These are phyloP conservation scores for Branchellion lobata DNA, from an alignment of 2,888 invertebrate genomes.

Conservation along the genomic window DNA sequence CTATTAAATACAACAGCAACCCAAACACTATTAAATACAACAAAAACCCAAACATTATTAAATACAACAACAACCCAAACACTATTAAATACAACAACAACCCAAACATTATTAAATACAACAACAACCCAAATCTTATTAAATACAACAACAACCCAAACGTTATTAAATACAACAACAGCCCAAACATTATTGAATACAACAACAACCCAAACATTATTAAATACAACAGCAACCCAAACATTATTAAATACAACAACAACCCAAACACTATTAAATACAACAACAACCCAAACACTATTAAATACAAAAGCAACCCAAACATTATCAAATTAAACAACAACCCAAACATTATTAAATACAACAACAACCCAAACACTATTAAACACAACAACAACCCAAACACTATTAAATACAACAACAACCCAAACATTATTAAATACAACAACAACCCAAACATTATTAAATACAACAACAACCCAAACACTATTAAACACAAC, in stretches of 20 bases:
- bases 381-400: no score
- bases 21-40: background rate
- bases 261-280: no score
- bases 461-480: no score
- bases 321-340: no score
- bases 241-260: background rate
- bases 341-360: no score
- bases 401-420: no score
- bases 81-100: background rate
- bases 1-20: background rate
- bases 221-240: background rate
- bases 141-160: background rate
- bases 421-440: no score
- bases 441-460: no score
- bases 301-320: no score
- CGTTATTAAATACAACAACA: background rate
- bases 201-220: background rate
- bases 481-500: no score
- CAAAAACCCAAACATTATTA: background rate
- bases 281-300: no score
- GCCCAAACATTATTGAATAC: constrained; percentile 13
- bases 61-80: background rate
- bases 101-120: background rate
- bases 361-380: no score
- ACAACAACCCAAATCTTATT: background rate